Percentiles rank a stretch among this genome's conserved stretches.
Evolutionary conservation across 2,888 invertebrate genomes (phyloP).

Genomic region (Drosophila recens): DNA sequence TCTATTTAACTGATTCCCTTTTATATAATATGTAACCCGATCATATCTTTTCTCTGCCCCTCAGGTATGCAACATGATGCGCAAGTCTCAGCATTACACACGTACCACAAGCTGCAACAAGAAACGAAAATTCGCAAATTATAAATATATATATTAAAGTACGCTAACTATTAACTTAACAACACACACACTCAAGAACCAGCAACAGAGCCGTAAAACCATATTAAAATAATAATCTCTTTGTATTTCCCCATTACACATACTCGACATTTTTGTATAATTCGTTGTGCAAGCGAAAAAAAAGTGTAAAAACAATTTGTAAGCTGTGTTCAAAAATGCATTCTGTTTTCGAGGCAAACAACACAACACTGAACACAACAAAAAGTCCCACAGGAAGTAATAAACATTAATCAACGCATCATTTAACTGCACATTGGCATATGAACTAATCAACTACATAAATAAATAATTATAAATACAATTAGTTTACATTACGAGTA

Average conservation of each 20-base stretch:
- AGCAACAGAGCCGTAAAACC: slow-evolving; percentile 33
- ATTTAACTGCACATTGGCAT: slow-evolving; percentile 62
- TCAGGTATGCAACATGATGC: slow-evolving; percentile 85
- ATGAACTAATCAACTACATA: slow-evolving; percentile 71
- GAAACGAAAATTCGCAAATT: slow-evolving; percentile 76
- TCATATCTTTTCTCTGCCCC: slow-evolving; percentile 4
- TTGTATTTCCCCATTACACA: slow-evolving; percentile 24
- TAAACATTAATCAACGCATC: slow-evolving; percentile 52
- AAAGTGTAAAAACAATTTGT: slow-evolving; percentile 31
- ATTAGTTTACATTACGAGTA: slow-evolving; percentile 74
- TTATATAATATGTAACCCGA: neutral
- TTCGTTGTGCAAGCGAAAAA: slow-evolving; percentile 30
- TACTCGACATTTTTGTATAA: slow-evolving; percentile 20
- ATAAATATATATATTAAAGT: slow-evolving; percentile 78
- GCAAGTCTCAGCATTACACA: slow-evolving; percentile 71
- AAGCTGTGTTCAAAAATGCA: slow-evolving; percentile 24
- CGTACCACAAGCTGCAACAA: slow-evolving; percentile 78
- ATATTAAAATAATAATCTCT: slow-evolving; percentile 20
- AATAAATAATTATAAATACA: slow-evolving; percentile 71
- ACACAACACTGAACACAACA: slow-evolving; percentile 2
- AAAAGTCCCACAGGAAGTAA: slow-evolving; percentile 23
- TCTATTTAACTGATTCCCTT: neutral
- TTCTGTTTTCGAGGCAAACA: slow-evolving; percentile 15
- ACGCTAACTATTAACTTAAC: slow-evolving; percentile 79
- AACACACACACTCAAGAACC: slow-evolving; percentile 34